These are phyloP conservation scores for Chionis minor DNA, from an alignment of 2,113 vertebrate species.

Conservation along the genomic window DNA sequence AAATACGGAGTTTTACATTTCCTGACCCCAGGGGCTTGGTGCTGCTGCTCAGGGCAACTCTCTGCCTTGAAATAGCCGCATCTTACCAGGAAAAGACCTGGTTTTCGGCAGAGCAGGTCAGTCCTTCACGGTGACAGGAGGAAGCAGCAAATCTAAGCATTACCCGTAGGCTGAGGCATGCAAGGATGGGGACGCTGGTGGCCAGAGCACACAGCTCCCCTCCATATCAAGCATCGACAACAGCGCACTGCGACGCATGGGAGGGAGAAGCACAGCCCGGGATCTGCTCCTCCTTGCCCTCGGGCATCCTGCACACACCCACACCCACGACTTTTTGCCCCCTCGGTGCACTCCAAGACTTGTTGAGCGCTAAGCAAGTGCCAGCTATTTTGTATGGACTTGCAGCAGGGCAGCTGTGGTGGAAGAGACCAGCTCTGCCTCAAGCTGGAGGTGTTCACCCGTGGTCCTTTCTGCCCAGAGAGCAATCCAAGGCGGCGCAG, in stretches of 20 bases:
- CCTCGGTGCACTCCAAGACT: not conserved
- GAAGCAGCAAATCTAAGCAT: not conserved
- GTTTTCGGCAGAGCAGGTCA: not conserved
- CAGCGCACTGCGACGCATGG: not conserved
- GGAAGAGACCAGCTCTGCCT: not conserved
- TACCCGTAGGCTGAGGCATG: accelerated
- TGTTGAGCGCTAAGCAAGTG: not conserved
- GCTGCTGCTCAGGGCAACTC: not conserved
- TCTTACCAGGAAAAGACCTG: not conserved
- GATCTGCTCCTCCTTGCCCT: not conserved
- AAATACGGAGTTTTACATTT: accelerated
- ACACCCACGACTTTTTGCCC: not conserved
- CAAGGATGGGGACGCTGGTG: accelerated
- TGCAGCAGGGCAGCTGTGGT: not conserved
- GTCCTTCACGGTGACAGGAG: accelerated
- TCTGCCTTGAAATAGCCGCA: not conserved
- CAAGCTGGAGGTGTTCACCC: not conserved
- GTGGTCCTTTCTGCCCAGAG: not conserved
- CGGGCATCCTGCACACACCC: not conserved
- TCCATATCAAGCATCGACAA: accelerated
- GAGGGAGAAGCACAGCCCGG: accelerated
- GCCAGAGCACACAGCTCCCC: not conserved
- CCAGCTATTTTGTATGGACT: not conserved
- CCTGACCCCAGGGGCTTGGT: not conserved
- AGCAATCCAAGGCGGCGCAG: accelerated